Base-by-base conservation (phyloP, 92 coral and sea anemone genomes). In the Muricea muricata region DNA sequence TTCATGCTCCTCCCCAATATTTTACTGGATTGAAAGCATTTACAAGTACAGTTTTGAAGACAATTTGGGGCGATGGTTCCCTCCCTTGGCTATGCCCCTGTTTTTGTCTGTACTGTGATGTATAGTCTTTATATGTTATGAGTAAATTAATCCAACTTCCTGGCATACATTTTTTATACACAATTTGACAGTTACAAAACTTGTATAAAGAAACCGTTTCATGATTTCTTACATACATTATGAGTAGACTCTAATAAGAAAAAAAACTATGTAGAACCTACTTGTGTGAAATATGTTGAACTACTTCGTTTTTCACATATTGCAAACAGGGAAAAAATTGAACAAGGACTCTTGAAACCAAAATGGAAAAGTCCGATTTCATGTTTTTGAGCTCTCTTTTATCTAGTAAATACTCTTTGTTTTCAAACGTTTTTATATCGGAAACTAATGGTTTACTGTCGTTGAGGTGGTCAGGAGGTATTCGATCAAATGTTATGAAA, bases 401-500 rank as follows among this genome's bases (percentile, higher is more conserved):
- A 12, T 12, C 17, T 39, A 89, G 18, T 1, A 89, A 58, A 50
- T 85, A 89, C 3, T 85, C 60, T 25, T 40, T 80, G 66, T 85
- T 86, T n/a, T 89, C 87, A 89, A 85, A 89, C 12, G 48, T 31
- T 18, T 76, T 48, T 0, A 61, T 17, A 74, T 85, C 45, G 12
- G 29, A 35, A 28, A 79, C 48, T 73, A 52, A 33, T 0, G 92
- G 85, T 31, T 70, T 85, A 7, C 84, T 29, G 61, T 89, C 92
- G 50, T 89, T 75, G 32, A 89, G 90, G 41, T 80, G n/a, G 21
- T 7, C 17, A 1, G 87, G 80, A 52, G 84, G 57, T 7, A 85
- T 75, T 29, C 90, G 73, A 30, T 89, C 90, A 61, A 79, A 89
- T 7, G 92, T 89, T 1, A 40, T 24, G 75, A 31, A 89, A 14